These are phyloP conservation scores for Yponomeuta evonymella DNA, from an alignment of 2,888 invertebrate genomes.

Conservation along the genomic window DNA sequence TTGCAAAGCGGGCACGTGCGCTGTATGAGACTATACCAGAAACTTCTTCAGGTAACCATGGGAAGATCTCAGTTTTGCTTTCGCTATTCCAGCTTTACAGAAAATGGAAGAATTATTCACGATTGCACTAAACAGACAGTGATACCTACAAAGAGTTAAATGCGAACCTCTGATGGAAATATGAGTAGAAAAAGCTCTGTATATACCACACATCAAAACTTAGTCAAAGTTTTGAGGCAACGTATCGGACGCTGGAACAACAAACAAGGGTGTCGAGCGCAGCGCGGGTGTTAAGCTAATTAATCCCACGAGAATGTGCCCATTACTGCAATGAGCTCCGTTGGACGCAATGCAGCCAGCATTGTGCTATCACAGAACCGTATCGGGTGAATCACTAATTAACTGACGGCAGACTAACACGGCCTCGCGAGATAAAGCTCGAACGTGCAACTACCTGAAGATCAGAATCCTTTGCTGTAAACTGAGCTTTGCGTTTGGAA, in stretches of 20 bases:
- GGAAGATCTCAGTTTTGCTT: background rate
- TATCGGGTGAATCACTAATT: constrained; percentile 31
- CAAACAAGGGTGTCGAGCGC: constrained; percentile 22
- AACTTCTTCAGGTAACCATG: background rate
- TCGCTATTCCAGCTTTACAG: background rate
- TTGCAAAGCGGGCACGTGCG: background rate
- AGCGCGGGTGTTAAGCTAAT: constrained; percentile 48
- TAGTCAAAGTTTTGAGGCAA: background rate
- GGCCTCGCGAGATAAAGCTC: background rate
- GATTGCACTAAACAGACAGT: too few species aligned
- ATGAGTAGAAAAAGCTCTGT: background rate
- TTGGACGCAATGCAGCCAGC: constrained; percentile 21
- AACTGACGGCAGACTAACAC: constrained; percentile 16
- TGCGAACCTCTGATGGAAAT: too few species aligned
- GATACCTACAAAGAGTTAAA: background rate
- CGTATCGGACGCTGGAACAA: background rate
- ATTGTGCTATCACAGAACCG: constrained; percentile 19
- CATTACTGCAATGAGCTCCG: constrained; percentile 42
- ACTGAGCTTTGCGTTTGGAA: background rate
- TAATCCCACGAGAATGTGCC: constrained; percentile 45
- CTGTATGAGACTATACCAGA: background rate
- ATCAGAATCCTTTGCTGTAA: background rate
- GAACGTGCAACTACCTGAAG: constrained; percentile 5
- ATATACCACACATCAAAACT: background rate
- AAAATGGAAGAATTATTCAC: background rate